Evolutionary conservation across 2,113 vertebrate genomes (phyloP).

Genomic region (Daphoenositta chrysoptera): DNA sequence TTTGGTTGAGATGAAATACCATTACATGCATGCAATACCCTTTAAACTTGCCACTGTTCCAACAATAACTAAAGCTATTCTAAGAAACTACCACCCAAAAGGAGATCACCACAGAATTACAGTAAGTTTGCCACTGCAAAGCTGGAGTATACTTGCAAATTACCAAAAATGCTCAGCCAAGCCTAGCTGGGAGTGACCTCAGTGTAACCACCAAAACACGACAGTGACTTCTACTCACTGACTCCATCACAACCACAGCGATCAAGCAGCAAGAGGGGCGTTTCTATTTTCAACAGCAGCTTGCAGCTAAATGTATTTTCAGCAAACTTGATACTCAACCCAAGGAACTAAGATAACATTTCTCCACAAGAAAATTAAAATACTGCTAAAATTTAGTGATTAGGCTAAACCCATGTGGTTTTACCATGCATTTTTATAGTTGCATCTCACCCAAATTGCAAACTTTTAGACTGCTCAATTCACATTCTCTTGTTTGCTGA

Average conservation of each 20-base stretch:
- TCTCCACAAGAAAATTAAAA: background rate
- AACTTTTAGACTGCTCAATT: background rate
- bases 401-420: background rate
- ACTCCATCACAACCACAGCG: background rate
- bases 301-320: background rate
- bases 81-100: slow-evolving; percentile 43
- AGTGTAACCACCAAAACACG: background rate
- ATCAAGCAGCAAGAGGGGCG: background rate
- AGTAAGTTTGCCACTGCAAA: background rate
- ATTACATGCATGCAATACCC: background rate
- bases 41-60: slow-evolving; percentile 38
- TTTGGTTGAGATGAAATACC: slow-evolving; percentile 36
- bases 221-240: background rate
- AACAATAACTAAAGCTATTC: slow-evolving; percentile 51
- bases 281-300: background rate
- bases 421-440: background rate
- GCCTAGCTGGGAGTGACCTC: background rate
- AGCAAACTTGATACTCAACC: background rate
- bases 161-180: background rate
- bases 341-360: background rate
- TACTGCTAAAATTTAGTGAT: background rate
- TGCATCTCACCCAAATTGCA: background rate
- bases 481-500: background rate
- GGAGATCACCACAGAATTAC: background rate
- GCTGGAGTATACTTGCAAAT: background rate